Evolutionary conservation across 2,888 invertebrate genomes (phyloP).

Genomic region (Andrena chrysosceles): DNA sequence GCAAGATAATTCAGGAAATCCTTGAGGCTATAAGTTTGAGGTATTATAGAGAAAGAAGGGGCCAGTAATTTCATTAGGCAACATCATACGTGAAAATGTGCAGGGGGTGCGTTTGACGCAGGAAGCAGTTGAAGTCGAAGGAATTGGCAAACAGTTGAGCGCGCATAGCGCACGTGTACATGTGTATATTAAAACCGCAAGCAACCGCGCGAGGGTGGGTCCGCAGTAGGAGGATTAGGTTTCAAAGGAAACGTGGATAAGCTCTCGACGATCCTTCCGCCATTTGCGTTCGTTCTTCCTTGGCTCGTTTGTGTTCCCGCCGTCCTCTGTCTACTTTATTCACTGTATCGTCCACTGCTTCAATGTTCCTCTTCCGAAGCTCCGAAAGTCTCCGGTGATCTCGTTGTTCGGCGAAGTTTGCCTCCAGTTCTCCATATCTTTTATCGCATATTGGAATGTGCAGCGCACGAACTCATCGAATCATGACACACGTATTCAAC

Average conservation of each 20-base stretch:
- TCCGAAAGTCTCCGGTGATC: not conserved
- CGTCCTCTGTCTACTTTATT: not conserved
- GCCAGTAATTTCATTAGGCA: too few relatives aligned
- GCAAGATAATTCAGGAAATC: not conserved
- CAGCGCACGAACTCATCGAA: not conserved
- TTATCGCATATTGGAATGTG: not conserved
- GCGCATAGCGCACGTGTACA: not conserved
- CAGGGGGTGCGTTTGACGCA: not conserved
- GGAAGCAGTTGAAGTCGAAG: slow-evolving; percentile 22
- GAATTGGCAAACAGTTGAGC: slow-evolving; percentile 15
- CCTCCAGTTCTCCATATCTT: not conserved
- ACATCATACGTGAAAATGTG: not conserved
- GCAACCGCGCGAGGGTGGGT: not conserved
- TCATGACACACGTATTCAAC: not conserved
- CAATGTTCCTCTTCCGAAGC: not conserved
- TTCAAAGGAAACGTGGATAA: slow-evolving; percentile 25
- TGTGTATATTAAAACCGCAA: slow-evolving; percentile 27
- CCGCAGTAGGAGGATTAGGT: not conserved
- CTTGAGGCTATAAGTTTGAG: too few relatives aligned
- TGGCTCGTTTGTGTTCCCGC: not conserved
- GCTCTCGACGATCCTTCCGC: slow-evolving; percentile 24
- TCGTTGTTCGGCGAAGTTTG: not conserved
- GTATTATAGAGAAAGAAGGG: too few relatives aligned
- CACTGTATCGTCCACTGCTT: not conserved
- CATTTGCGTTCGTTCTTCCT: slow-evolving; percentile 16